A percentile compares a stretch with the other conserved stretches of the same genome.
These are phyloP conservation scores for Chalcosyrphus nemorum DNA, from an alignment of 2,888 invertebrate genomes.

Conservation along the genomic window DNA sequence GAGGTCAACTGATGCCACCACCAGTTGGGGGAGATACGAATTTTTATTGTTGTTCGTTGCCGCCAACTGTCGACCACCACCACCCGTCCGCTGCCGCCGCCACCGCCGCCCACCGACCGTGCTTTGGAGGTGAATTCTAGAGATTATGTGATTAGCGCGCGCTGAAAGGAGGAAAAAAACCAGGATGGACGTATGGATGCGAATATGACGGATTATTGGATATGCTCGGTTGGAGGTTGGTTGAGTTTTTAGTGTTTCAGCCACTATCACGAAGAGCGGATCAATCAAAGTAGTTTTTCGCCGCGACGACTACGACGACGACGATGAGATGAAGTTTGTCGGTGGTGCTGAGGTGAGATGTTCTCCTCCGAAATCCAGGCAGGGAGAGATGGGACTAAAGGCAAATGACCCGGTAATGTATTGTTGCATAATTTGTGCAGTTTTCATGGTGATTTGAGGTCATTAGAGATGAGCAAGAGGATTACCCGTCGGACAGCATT, in stretches of 20 bases:
- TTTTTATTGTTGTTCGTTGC: constrained; percentile 42
- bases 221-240: constrained; percentile 16
- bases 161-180: constrained; percentile 33
- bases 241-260: constrained; percentile 17
- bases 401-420: constrained; percentile 25
- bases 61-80: no score
- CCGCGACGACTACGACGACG: no score
- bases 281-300: constrained; percentile 59
- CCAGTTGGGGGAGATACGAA: constrained; percentile 46
- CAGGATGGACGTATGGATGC: constrained; percentile 36
- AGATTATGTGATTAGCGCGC: constrained; percentile 71
- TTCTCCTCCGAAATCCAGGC: constrained; percentile 6
- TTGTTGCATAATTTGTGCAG: constrained; percentile 51
- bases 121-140: constrained; percentile 55
- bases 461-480: background rate
- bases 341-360: constrained; percentile 43
- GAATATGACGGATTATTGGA: constrained; percentile 66
- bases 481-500: background rate
- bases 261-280: constrained; percentile 69
- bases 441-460: constrained; percentile 43
- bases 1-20: constrained; percentile 63
- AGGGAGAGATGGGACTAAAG: background rate
- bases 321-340: constrained; percentile 3
- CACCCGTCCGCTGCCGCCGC: no score
- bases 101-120: constrained; percentile 44